Evolutionary conservation across 2,797 vertebrate species (phyloP), one percentile per base, ranked within the genome.

Genomic region (Pangasius mekongensis): DNA sequence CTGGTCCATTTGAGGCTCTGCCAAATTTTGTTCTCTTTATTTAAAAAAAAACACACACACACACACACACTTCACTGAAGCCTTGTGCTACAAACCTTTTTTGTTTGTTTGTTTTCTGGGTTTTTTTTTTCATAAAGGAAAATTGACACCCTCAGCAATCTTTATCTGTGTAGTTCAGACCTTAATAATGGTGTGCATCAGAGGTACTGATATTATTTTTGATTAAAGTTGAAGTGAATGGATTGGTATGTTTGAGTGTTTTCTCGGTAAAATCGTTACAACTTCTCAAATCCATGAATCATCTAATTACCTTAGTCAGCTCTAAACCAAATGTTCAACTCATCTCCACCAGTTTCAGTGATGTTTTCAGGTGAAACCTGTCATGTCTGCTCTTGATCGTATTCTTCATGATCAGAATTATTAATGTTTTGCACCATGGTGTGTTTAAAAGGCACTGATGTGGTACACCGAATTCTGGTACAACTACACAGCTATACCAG

Each of bases 21-120:
- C n/a, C 73, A 77, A 60, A 18, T 86, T 78, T 52, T 80, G 39
- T 62, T 62, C 27, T 36, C n/a, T 80, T 80, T 80, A 58, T 33
- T 58, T 58, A 80, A 56, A 49, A n/a, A 47, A 30, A 5, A 56
- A 18, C 76, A 9, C 49, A 54, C 30, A 39, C 33, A 14, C 27
- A 33, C 52, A 60, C 62, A 52, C 52, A 30, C 16, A 52, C 20
- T 62, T 81, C 8, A 82, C 27, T 56, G 62, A 82, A 56, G 24
- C 24, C 39, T 20, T 36, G 58, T 49, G 60, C 85, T 67, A 33
- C 13, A 81, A 24, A 54, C 13, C 30, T 80, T 71, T 30, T 52
- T 64, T 78, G 4, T n/a, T 76, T 76, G 16, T 33, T 82, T 43
- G 0, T 47, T 24, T 78, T 54, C 27, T 11, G 3, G 2, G 54